phyloP scores from a whole-genome alignment of 2,888 invertebrate species.

The Hypercompe scribonia region DNA sequence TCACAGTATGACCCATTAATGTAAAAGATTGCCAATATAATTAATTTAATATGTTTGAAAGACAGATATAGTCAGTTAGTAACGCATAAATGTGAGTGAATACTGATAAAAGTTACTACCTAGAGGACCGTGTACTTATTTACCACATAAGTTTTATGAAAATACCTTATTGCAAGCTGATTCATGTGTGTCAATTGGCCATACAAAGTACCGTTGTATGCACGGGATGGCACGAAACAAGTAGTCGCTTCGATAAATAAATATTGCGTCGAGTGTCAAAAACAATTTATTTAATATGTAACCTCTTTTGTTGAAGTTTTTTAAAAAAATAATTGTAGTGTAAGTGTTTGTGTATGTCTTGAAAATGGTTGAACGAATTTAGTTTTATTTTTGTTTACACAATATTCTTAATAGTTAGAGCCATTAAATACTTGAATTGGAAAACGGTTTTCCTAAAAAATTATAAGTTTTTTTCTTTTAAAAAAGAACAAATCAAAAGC shows the following conservation, averaged over 20 bases:
- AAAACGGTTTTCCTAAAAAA: too few relatives aligned
- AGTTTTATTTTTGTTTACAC: too few relatives aligned
- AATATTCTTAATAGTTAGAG: too few relatives aligned
- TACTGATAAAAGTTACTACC: background rate
- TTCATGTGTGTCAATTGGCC: background rate
- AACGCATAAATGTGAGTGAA: background rate
- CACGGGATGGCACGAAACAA: background rate
- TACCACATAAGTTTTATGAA: background rate
- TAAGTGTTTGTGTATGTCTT: too few relatives aligned
- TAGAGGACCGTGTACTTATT: background rate
- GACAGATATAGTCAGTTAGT: too few relatives aligned
- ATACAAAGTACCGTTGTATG: background rate
- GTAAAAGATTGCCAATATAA: too few relatives aligned
- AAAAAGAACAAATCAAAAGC: background rate
- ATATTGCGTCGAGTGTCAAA: background rate
- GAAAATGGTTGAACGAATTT: too few relatives aligned
- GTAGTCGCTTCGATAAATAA: background rate
- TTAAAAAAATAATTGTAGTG: background rate
- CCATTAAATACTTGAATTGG: too few relatives aligned
- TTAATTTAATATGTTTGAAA: too few relatives aligned
- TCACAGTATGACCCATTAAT: too few relatives aligned
- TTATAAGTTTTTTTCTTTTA: too few relatives aligned
- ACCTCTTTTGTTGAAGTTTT: background rate
- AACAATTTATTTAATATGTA: background rate
- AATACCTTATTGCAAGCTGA: background rate